Evolutionary conservation across 2,888 invertebrate genomes (phyloP).

Genomic region (Aleiodes testaceus): DNA sequence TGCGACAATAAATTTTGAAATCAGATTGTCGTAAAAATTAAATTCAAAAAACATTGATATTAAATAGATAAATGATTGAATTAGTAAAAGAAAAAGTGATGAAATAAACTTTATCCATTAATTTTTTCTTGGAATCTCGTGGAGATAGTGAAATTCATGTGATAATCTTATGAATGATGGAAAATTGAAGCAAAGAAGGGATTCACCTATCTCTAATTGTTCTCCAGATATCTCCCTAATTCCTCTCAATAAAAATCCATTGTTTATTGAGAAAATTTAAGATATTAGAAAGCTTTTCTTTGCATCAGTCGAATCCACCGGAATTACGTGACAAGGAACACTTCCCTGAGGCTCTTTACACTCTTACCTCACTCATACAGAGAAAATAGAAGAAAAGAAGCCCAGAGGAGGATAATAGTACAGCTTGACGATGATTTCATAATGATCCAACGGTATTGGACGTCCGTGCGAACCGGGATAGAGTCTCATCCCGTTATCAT

Average conservation of each 20-base stretch:
- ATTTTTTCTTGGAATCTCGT: no score
- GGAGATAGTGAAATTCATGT: no score
- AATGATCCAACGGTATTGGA: conserved; percentile 60
- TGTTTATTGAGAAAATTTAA: background rate
- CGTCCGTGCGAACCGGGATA: conserved; percentile 48
- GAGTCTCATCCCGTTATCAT: conserved; percentile 50
- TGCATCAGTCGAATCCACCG: background rate
- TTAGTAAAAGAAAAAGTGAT: no score
- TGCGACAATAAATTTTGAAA: no score
- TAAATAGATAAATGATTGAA: no score
- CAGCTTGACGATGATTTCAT: conserved; percentile 56
- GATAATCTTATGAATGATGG: no score
- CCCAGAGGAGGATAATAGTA: background rate
- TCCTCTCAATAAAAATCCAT: background rate
- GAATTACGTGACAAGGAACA: conserved; percentile 11
- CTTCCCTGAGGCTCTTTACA: conserved; percentile 5
- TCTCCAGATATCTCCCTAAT: no score
- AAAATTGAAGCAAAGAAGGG: no score
- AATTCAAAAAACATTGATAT: no score
- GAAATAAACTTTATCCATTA: no score
- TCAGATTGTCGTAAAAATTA: no score
- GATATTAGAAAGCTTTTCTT: background rate
- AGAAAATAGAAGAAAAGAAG: conserved; percentile 5
- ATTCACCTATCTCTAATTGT: no score
- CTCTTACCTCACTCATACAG: conserved; percentile 8